phyloP scores from a whole-genome alignment of 2,888 invertebrate genomes.

The Erebia epiphron region DNA sequence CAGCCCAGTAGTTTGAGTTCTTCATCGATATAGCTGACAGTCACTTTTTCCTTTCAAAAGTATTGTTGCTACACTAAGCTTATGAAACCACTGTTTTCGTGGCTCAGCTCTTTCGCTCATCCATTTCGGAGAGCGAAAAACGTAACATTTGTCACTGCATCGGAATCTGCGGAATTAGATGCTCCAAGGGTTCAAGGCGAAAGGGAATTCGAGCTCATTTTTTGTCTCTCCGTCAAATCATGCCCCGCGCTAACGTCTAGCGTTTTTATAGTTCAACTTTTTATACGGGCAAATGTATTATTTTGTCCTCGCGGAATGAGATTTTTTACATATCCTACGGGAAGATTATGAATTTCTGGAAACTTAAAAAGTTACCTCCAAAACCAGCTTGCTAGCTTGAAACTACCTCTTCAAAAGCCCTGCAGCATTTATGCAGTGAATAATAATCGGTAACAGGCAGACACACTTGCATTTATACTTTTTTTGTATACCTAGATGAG shows the following conservation, averaged over 20 bases:
- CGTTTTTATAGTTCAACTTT: conserved; percentile 20
- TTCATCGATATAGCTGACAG: no score
- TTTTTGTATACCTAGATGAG: no score
- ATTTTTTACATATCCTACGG: no score
- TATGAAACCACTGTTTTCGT: conserved; percentile 25
- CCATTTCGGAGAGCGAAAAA: conserved; percentile 61
- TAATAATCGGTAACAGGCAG: no score
- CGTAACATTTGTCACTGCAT: conserved; percentile 81
- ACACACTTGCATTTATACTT: no score
- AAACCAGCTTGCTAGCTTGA: no score
- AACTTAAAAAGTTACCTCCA: no score
- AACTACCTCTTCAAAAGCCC: no score
- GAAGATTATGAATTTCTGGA: no score
- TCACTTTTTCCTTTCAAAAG: not conserved
- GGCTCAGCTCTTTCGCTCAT: conserved; percentile 44
- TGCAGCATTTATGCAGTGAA: no score
- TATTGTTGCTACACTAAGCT: not conserved
- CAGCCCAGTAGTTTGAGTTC: no score
- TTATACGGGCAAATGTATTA: not conserved
- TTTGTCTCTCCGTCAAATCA: conserved; percentile 56
- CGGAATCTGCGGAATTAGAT: conserved; percentile 78
- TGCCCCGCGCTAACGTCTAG: conserved; percentile 27
- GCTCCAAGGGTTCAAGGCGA: conserved; percentile 59
- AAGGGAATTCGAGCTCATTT: conserved; percentile 63
- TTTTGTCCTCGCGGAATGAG: not conserved